These are phyloP conservation scores for Megalopta genalis DNA, from an alignment of 1,140 invertebrate species.

Conservation along the genomic window DNA sequence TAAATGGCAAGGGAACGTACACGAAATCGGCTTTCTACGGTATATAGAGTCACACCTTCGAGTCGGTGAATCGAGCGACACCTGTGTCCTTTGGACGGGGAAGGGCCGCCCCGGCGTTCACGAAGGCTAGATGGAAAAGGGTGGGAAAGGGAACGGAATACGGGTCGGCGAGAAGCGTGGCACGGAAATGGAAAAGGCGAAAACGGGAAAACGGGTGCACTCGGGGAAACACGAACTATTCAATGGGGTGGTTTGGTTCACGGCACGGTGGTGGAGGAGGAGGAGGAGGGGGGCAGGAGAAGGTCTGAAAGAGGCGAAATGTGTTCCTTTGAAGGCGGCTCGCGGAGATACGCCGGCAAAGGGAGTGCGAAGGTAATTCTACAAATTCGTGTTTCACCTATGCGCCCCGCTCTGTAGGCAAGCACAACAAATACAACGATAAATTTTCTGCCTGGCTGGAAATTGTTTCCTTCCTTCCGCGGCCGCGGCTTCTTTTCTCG, in stretches of 20 bases:
- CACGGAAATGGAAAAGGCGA: conserved; percentile 49
- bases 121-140: not conserved
- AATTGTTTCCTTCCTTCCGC: not conserved
- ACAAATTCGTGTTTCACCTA: conserved; percentile 30
- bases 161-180: conserved; percentile 14
- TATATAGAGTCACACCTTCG: conserved; percentile 15
- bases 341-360: conserved; percentile 34
- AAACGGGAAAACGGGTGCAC: conserved; percentile 46
- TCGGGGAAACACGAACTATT: conserved; percentile 54
- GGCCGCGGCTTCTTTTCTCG: not conserved
- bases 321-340: conserved; percentile 56
- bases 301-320: conserved; percentile 39
- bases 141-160: not conserved
- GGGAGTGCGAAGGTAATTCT: conserved; percentile 21
- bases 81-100: conserved; percentile 16
- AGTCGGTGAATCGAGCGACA: conserved; percentile 25
- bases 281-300: not conserved
- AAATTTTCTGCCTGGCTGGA: not conserved
- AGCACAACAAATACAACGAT: not conserved
- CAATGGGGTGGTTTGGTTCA: conserved; percentile 45
- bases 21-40: conserved; percentile 15
- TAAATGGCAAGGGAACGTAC: conserved; percentile 13
- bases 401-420: no score
- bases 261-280: not conserved
- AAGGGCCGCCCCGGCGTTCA: not conserved